Percentiles rank a stretch among this genome's conserved stretches.
These are phyloP conservation scores for Plectropomus leopardus DNA, from an alignment of 2,113 vertebrate species.

Conservation along the genomic window DNA sequence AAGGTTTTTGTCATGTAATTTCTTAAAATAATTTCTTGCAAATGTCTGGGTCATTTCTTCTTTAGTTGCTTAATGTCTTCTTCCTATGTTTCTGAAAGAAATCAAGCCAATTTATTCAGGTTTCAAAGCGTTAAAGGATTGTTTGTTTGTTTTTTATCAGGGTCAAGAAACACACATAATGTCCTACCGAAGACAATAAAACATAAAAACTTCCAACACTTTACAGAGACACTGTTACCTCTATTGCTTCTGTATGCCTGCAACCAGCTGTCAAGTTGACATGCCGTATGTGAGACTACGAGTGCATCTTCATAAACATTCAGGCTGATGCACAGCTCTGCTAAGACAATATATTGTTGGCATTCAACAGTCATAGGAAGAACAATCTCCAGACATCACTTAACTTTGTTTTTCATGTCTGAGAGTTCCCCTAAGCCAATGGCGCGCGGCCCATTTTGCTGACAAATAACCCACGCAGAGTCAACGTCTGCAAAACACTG, in stretches of 20 bases:
- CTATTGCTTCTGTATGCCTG: neutral
- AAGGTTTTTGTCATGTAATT: too few species aligned
- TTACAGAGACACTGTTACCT: neutral
- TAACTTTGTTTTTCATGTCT: conserved; percentile 13
- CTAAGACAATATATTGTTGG: conserved; percentile 24
- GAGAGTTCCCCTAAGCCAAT: conserved; percentile 10
- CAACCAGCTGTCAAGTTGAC: neutral
- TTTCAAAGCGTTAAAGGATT: neutral
- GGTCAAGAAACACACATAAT: conserved; percentile 10
- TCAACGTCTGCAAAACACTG: conserved; percentile 45
- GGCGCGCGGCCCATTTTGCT: conserved; percentile 12
- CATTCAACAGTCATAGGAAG: conserved; percentile 43
- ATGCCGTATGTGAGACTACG: neutral
- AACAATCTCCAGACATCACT: conserved; percentile 37
- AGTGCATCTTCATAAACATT: conserved; percentile 20
- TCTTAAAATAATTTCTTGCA: too few species aligned
- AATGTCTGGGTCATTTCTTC: too few species aligned
- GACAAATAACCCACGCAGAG: conserved; percentile 75
- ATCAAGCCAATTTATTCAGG: too few species aligned
- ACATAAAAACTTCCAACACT: neutral
- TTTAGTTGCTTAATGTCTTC: too few species aligned
- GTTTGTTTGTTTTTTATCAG: neutral
- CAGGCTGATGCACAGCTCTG: conserved; percentile 15
- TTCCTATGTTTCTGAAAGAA: too few species aligned
- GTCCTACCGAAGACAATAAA: neutral